A percentile compares a stretch with the other conserved stretches of the same genome.
Evolutionary conservation across 2,888 invertebrate species (phyloP).

Genomic region (Ophion slaviceki): DNA sequence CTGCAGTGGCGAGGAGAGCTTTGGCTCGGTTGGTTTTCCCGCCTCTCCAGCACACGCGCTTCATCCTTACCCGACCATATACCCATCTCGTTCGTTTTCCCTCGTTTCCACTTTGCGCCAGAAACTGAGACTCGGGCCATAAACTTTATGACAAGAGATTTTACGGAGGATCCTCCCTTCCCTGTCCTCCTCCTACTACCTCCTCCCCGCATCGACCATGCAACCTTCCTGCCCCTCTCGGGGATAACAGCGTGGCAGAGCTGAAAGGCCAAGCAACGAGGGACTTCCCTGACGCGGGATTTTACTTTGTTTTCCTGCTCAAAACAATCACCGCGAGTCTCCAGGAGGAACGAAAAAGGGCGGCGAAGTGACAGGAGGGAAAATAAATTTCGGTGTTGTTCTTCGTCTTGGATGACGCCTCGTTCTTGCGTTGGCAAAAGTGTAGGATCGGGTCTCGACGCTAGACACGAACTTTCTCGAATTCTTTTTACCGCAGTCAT

Average conservation of each 20-base stretch:
- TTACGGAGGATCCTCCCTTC: slow-evolving; percentile 64
- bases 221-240: slow-evolving; percentile 16
- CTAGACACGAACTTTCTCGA: too few species aligned
- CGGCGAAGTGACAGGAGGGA: slow-evolving; percentile 20
- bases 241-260: slow-evolving; percentile 41
- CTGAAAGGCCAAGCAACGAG: slow-evolving; percentile 11
- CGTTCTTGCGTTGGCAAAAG: slow-evolving; percentile 7
- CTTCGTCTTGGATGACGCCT: slow-evolving; percentile 14
- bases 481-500: too few species aligned
- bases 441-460: background rate
- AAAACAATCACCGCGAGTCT: slow-evolving; percentile 36
- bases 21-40: slow-evolving; percentile 26
- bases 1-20: slow-evolving; percentile 20
- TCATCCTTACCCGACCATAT: slow-evolving; percentile 11
- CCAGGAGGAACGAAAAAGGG: slow-evolving; percentile 1
- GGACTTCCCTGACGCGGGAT: background rate
- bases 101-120: slow-evolving; percentile 62
- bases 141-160: slow-evolving; percentile 67
- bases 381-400: slow-evolving; percentile 35
- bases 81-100: slow-evolving; percentile 55
- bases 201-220: background rate
- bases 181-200: slow-evolving; percentile 14
- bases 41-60: slow-evolving; percentile 4
- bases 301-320: slow-evolving; percentile 35
- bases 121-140: slow-evolving; percentile 63